Evolutionary conservation across 2,888 invertebrate species (phyloP).

Genomic region (Synanthedon tipuliformis): DNA sequence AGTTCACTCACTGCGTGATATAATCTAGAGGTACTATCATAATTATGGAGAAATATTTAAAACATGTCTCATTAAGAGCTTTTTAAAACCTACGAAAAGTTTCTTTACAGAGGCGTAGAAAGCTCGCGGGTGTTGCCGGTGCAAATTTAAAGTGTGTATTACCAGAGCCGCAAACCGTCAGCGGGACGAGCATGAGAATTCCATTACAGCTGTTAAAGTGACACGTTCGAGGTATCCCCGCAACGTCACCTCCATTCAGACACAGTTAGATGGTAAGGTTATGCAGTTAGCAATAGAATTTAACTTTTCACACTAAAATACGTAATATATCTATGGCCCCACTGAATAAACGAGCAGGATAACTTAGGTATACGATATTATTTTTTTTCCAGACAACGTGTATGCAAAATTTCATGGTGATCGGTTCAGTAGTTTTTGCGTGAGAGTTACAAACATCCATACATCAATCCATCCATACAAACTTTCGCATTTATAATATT

Average conservation of each 20-base stretch:
- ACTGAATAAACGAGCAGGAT: too few relatives aligned
- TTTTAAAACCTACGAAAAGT: conserved; percentile 33
- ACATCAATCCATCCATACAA: too few relatives aligned
- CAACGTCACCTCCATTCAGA: conserved; percentile 9
- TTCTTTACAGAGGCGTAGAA: conserved; percentile 24
- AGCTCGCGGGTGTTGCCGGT: conserved; percentile 56
- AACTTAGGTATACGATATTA: too few relatives aligned
- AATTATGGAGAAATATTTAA: not conserved
- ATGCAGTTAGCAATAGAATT: conserved; percentile 2
- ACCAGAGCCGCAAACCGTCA: conserved; percentile 53
- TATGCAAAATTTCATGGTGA: too few relatives aligned
- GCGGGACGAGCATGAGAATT: conserved; percentile 60
- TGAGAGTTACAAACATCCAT: too few relatives aligned
- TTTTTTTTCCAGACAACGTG: too few relatives aligned
- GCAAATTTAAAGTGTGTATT: conserved; percentile 66
- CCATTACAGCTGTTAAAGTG: conserved; percentile 58
- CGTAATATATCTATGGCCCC: too few relatives aligned
- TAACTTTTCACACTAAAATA: not conserved
- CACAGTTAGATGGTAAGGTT: conserved; percentile 1
- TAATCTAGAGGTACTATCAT: too few relatives aligned
- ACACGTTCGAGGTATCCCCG: conserved; percentile 33
- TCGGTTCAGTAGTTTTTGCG: too few relatives aligned
- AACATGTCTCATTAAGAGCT: not conserved
- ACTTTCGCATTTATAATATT: too few relatives aligned
- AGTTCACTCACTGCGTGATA: too few relatives aligned